A percentile compares a stretch with the other conserved stretches of the same genome.
These are phyloP conservation scores for Synergus japonicus DNA, from an alignment of 2,888 invertebrate genomes.

Conservation along the genomic window DNA sequence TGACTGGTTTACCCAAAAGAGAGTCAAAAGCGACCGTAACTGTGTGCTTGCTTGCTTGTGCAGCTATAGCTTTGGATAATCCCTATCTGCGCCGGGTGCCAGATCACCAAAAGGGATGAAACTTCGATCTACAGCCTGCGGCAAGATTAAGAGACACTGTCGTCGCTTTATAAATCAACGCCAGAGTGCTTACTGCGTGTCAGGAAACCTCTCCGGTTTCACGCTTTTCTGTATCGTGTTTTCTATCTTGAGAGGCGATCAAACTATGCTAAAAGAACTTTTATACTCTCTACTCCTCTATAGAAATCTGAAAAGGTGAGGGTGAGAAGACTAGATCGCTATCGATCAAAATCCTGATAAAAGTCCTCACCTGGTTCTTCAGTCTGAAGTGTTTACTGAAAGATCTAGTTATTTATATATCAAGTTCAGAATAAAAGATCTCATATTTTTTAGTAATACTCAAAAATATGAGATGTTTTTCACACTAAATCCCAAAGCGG, in stretches of 20 bases:
- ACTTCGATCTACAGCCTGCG: slow-evolving; percentile 28
- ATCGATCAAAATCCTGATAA: slow-evolving; percentile 32
- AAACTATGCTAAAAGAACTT: slow-evolving; percentile 29
- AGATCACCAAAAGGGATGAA: slow-evolving; percentile 43
- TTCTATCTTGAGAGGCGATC: slow-evolving; percentile 21
- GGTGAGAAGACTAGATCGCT: slow-evolving; percentile 27
- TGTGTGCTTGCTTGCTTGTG: slow-evolving; percentile 3
- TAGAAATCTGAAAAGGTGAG: background rate
- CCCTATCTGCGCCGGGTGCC: slow-evolving; percentile 56
- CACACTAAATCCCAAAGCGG: no score
- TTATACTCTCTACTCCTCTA: background rate
- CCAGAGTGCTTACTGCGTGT: slow-evolving; percentile 6
- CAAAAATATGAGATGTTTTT: no score
- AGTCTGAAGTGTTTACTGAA: slow-evolving; percentile 4
- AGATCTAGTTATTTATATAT: background rate
- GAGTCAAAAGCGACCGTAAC: slow-evolving; percentile 44
- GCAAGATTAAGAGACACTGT: slow-evolving; percentile 32
- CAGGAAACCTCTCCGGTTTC: slow-evolving; percentile 34
- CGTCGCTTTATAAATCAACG: slow-evolving; percentile 32
- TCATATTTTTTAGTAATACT: background rate
- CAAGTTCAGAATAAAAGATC: background rate
- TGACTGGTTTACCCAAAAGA: slow-evolving; percentile 54
- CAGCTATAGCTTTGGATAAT: slow-evolving; percentile 55
- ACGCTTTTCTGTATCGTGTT: slow-evolving; percentile 25
- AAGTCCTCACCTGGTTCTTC: background rate